These are phyloP conservation scores for Smithornis capensis DNA, from an alignment of 2,113 vertebrate genomes.

Conservation along the genomic window DNA sequence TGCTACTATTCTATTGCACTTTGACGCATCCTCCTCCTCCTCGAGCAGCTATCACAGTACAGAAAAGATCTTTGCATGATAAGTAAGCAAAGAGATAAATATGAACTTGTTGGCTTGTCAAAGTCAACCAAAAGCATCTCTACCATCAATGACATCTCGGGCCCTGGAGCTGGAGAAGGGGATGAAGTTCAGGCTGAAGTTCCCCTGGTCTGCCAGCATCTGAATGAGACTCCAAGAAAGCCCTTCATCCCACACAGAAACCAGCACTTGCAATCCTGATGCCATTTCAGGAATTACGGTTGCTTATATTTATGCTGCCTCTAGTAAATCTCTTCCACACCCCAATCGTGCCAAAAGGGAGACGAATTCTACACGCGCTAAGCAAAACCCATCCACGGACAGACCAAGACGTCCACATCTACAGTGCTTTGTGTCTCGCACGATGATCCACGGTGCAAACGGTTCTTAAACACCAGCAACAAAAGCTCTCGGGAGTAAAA, in stretches of 20 bases:
- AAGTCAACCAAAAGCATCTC: not conserved
- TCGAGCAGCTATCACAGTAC: rapidly evolving
- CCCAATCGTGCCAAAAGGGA: not conserved
- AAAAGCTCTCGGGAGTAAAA: rapidly evolving
- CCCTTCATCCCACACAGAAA: not conserved
- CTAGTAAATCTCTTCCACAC: not conserved
- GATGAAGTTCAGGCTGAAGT: not conserved
- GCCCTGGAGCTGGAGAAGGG: not conserved
- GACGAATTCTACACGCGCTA: not conserved
- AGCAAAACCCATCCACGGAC: not conserved
- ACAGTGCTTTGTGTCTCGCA: rapidly evolving
- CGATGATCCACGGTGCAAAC: rapidly evolving
- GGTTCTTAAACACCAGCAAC: rapidly evolving
- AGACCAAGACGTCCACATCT: rapidly evolving
- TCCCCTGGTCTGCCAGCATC: rapidly evolving
- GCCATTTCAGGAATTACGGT: not conserved
- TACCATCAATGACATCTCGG: not conserved
- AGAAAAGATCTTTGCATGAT: not conserved
- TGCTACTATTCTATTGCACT: not conserved
- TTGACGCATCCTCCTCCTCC: not conserved
- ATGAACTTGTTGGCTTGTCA: not conserved
- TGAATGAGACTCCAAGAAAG: not conserved
- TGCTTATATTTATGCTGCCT: not conserved
- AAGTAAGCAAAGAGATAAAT: not conserved
- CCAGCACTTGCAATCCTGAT: not conserved